Conservation (phyloP, 1,140 invertebrate species). For the Tribolium castaneum region DNA sequence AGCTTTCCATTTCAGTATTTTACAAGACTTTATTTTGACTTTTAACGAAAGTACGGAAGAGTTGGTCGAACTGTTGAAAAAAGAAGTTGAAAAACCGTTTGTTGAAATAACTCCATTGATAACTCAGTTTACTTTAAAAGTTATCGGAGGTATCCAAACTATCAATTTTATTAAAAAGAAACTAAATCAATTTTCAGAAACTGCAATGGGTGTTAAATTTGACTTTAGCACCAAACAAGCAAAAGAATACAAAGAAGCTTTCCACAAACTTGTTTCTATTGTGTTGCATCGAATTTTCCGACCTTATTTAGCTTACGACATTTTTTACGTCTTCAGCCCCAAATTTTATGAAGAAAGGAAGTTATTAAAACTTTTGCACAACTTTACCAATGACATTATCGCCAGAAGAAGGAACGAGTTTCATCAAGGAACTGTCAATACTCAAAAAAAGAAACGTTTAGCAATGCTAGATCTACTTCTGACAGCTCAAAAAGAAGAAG, state of each 20-base stretch:
- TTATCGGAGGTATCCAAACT: not conserved
- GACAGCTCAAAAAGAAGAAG: slow-evolving; percentile 69
- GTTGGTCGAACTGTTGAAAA: not conserved
- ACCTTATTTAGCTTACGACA: slow-evolving; percentile 67
- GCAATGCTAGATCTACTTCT: slow-evolving; percentile 83
- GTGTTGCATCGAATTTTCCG: slow-evolving; percentile 67
- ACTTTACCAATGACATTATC: slow-evolving; percentile 38
- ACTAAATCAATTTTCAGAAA: slow-evolving; percentile 68
- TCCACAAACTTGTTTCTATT: slow-evolving; percentile 62
- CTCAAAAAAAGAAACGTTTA: slow-evolving; percentile 66
- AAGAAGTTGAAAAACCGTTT: not conserved
- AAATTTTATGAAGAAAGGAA: slow-evolving; percentile 63
- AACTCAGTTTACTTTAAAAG: not conserved
- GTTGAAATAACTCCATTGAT: not conserved
- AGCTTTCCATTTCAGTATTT: slow-evolving; percentile 81
- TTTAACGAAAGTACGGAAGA: slow-evolving; percentile 66
- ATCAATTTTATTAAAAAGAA: no score
- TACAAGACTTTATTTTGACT: slow-evolving; percentile 76
- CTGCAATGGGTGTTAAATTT: slow-evolving; percentile 82
- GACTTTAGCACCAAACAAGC: slow-evolving; percentile 69
- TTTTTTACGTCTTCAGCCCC: slow-evolving; percentile 17
- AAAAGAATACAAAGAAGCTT: slow-evolving; percentile 73
- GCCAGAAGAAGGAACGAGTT: not conserved
- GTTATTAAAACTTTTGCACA: slow-evolving; percentile 51
- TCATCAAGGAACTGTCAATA: not conserved